phyloP scores from a whole-genome alignment of 1,140 invertebrate genomes.

The Ladona fulva region DNA sequence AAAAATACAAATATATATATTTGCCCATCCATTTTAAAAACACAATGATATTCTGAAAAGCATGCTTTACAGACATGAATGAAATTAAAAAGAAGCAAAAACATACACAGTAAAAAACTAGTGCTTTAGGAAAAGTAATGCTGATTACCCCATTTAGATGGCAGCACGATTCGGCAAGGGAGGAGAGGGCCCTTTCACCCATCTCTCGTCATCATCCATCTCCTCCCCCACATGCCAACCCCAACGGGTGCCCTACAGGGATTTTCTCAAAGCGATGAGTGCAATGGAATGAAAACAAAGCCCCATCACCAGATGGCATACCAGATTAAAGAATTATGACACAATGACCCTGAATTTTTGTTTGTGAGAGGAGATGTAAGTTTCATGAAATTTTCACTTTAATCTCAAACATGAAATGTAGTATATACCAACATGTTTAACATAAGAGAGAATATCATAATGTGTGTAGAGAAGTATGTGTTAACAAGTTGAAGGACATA shows the following conservation, averaged over 20 bases:
- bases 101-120: conserved; percentile 16
- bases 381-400: conserved; percentile 12
- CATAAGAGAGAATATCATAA: too few relatives aligned
- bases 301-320: not conserved
- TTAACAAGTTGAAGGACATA: too few relatives aligned
- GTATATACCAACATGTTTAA: too few relatives aligned
- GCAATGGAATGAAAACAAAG: not conserved
- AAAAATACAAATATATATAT: too few relatives aligned
- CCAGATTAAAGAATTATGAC: too few relatives aligned
- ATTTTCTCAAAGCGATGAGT: not conserved
- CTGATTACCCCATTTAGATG: conserved; percentile 13
- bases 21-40: too few relatives aligned
- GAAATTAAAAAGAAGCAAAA: not conserved
- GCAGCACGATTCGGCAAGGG: not conserved
- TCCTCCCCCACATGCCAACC: not conserved
- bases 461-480: too few relatives aligned
- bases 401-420: too few relatives aligned
- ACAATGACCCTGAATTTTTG: too few relatives aligned
- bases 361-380: too few relatives aligned
- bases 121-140: not conserved
- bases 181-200: not conserved
- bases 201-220: not conserved
- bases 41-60: not conserved
- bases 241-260: not conserved
- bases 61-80: conserved; percentile 1